Base-by-base conservation (phyloP, 2,113 vertebrate genomes). In the Paradisaea rubra region DNA sequence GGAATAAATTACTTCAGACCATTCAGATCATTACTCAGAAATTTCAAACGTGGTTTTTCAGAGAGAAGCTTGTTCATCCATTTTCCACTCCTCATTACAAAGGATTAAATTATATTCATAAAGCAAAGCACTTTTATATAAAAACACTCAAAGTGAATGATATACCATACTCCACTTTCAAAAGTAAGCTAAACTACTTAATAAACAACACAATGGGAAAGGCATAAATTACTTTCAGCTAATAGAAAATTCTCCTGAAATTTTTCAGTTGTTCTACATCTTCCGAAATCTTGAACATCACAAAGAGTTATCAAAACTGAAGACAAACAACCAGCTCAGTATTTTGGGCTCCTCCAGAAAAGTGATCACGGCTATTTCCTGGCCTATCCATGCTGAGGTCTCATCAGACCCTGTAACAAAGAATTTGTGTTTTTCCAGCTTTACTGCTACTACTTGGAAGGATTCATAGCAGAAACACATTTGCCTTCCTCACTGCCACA, bases 61-160 rank as follows among this genome's bases (percentile, higher is more conserved):
- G 25, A 87, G 39, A 81, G 72, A 65, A 74, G 41, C 45, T 86
- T 89, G 53, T 89, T 89, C 89, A 91, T 94, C 28, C 50, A 57
- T 91, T 96, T 91, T 91, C 71, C 41, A 82, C 30, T 93, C 25
- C 64, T 93, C 74, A 86, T 95, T 96, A 83, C 74, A 91, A 89
- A 92, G 87, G 56, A 79, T 61, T 61, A 69, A 60, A 78, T 69
- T 86, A 61, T 79, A 82, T 50, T 87, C 60, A 89, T 53, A 89
- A 89, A 74, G 81, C 49, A 94, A 88, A 60, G 53, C 53, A 71
- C 60, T 86, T 91, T 70, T 53, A 73, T 52, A 52, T 24, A 63
- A 73, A 81, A 76, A 18, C 15, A 10, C n/a, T 83, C 52, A 22
- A 74, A 91, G 16, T 82, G 61, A 96, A 65, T 69, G 11, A 92